A percentile compares a stretch with the other conserved stretches of the same genome.
Conservation (phyloP, 2,888 invertebrate species). For the Athalia cordata region DNA sequence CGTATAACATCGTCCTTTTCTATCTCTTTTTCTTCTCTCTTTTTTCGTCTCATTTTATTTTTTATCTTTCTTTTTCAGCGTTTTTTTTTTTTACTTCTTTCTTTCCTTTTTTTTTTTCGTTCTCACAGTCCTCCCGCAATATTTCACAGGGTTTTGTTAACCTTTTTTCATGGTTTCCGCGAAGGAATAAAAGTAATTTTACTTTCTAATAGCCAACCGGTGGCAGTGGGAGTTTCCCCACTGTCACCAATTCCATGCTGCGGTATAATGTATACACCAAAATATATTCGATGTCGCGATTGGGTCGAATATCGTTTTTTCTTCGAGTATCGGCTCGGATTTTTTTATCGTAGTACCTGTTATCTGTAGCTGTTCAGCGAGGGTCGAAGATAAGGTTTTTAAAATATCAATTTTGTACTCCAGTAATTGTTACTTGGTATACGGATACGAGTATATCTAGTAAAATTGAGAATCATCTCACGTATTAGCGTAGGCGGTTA, state of each 20-base stretch:
- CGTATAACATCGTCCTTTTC: constrained; percentile 23
- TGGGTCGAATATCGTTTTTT: neutral
- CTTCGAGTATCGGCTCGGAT: neutral
- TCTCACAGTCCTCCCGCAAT: constrained; percentile 15
- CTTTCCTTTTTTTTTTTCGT: constrained; percentile 19
- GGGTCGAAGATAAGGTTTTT: no score
- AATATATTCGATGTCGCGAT: neutral
- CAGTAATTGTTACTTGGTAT: no score
- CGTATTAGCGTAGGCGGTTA: neutral
- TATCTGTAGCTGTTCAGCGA: neutral
- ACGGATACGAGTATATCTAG: neutral
- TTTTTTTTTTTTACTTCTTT: constrained; percentile 38
- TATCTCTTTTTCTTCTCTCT: constrained; percentile 27
- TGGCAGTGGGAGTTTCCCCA: neutral
- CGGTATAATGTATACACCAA: constrained; percentile 1
- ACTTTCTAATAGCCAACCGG: constrained; percentile 33
- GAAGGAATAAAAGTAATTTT: constrained; percentile 31
- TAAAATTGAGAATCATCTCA: neutral
- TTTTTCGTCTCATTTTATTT: constrained; percentile 28
- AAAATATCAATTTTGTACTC: no score
- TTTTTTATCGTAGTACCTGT: neutral
- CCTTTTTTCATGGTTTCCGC: constrained; percentile 11
- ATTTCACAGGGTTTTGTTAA: constrained; percentile 40
- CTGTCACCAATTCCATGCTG: neutral
- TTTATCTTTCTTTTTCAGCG: constrained; percentile 20